These are phyloP conservation scores for Spheniscus mendiculus DNA, from an alignment of 2,113 vertebrate genomes.

Conservation along the genomic window DNA sequence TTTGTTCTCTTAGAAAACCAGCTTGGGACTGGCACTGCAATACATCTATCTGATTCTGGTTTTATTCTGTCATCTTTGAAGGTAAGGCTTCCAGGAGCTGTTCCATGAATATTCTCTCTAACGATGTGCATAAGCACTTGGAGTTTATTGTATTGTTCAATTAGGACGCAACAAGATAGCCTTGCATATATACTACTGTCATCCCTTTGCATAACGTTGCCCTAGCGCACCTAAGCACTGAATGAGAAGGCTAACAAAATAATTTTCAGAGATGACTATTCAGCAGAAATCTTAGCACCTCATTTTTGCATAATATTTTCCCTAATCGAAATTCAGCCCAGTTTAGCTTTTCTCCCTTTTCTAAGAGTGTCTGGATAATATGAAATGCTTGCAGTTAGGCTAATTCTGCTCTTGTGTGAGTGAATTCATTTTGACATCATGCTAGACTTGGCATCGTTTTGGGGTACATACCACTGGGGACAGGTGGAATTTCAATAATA, in stretches of 20 bases:
- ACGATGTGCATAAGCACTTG: fast-evolving
- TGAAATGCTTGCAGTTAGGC: not conserved
- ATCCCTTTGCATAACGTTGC: not conserved
- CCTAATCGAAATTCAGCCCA: not conserved
- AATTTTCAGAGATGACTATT: not conserved
- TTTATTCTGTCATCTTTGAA: not conserved
- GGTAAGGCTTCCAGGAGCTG: not conserved
- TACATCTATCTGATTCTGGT: not conserved
- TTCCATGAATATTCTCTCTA: not conserved
- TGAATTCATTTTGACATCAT: conserved; percentile 32
- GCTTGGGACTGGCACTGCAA: not conserved
- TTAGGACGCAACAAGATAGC: not conserved
- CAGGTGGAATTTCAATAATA: conserved; percentile 50
- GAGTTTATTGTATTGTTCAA: not conserved
- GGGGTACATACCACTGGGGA: conserved; percentile 1
- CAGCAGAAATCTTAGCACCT: not conserved
- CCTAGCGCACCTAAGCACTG: not conserved
- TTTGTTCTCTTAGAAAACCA: not conserved
- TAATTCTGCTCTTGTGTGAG: conserved; percentile 17
- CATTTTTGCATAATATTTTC: not conserved
- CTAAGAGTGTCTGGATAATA: conserved; percentile 3
- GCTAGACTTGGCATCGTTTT: not conserved
- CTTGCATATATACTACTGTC: not conserved
- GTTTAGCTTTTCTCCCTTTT: not conserved
- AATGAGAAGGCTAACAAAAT: not conserved